Evolutionary conservation across 2,888 invertebrate species (phyloP), one percentile per base, ranked within the genome.

Genomic region (Linyphia triangularis): DNA sequence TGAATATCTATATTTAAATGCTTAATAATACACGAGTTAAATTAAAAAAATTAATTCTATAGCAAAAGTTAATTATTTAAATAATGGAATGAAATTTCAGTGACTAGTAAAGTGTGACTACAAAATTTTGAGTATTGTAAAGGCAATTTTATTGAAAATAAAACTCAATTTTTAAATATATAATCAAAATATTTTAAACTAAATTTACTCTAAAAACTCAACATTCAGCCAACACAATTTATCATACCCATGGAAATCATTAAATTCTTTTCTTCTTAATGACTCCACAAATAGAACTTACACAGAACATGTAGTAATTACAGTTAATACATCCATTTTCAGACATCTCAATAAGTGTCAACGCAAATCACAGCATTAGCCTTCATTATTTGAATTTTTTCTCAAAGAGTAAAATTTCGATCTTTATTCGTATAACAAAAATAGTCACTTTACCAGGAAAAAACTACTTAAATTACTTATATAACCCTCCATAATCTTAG

Each of bases 61-160:
- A n/a, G n/a, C n/a, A n/a, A n/a, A n/a, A n/a, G n/a, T n/a, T n/a
- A n/a, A n/a, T n/a, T n/a, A n/a, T n/a, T n/a, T n/a, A n/a, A n/a
- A n/a, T n/a, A n/a, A n/a, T n/a, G n/a, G n/a, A 51, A 51, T 13
- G n/a, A 51, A 51, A 51, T 51, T 51, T 51, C 67, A 40, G 37
- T 79, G 79, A 79, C 79, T 79, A 79, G 79, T 65, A 67, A 67
- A 33, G 30, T 26, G 51, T 79, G 79, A 79, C 79, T 79, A 67
- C 26, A 67, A 37, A 19, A 51, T 75, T 63, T 22, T 4, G 16
- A 63, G 13, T 28, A 24, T 63, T 63, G 63, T 63, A 59, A 59
- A 59, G n/a, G 16, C 22, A 19, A 59, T 10, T 59, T 19, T 13
- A 59, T 7, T 28, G 6, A 16, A 63, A 22, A 28, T 24, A 24